Evolutionary conservation across 2,113 vertebrate genomes (phyloP).

Genomic region (Stegostoma tigrinum): DNA sequence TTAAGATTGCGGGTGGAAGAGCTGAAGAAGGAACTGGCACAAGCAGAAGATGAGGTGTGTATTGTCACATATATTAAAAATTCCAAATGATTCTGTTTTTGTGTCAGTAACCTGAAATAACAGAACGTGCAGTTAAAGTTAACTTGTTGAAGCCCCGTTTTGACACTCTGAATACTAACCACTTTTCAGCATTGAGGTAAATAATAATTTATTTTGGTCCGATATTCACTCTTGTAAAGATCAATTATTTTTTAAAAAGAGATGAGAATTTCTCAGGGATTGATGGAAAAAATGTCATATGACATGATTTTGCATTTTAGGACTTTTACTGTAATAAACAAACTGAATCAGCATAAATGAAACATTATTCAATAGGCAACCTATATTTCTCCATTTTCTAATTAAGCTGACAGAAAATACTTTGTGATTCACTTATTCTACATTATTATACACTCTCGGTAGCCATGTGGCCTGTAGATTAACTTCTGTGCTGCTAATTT

Average conservation of each 20-base stretch:
- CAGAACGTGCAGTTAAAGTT: background rate
- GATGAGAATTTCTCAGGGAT: background rate
- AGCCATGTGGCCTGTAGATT: background rate
- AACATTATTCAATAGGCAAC: background rate
- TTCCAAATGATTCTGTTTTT: background rate
- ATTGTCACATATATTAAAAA: background rate
- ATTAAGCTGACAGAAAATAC: background rate
- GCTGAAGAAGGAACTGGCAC: conserved; percentile 32
- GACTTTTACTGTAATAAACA: background rate
- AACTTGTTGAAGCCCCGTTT: background rate
- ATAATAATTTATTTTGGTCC: background rate
- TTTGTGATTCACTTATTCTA: background rate
- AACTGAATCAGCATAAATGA: background rate
- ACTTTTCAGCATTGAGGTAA: background rate
- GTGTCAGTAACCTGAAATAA: background rate
- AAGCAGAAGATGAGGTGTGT: conserved; percentile 39
- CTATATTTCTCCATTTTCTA: background rate
- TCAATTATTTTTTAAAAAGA: background rate
- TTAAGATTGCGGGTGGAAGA: conserved; percentile 40
- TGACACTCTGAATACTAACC: background rate
- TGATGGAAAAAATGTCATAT: background rate
- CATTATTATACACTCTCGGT: background rate
- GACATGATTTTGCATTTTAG: background rate
- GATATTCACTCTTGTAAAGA: background rate
- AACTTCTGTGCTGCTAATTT: background rate